Evolutionary conservation across 2,797 vertebrate species (phyloP).

Genomic region (Jordanella pulchra): DNA sequence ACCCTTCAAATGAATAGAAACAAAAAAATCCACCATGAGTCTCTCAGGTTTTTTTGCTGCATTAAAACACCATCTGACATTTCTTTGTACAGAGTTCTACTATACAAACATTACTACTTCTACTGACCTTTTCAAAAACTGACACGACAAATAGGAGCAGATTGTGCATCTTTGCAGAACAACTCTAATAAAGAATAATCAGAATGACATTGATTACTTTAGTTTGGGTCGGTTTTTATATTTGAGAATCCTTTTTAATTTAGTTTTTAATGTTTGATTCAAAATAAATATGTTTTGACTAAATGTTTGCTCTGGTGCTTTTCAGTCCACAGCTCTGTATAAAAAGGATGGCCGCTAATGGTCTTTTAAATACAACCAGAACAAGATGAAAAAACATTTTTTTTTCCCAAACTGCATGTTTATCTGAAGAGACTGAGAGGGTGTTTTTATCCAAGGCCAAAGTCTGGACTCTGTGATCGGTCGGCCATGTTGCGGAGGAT

Average conservation of each 20-base stretch:
- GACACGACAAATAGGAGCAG: background rate
- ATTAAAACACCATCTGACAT: no score
- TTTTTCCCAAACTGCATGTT: slow-evolving; percentile 50
- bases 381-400: slow-evolving; percentile 39
- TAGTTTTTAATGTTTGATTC: background rate
- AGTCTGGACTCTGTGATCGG: slow-evolving; percentile 64
- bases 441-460: slow-evolving; percentile 57
- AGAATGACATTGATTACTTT: background rate
- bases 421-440: slow-evolving; percentile 55
- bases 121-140: background rate
- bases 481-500: slow-evolving; percentile 65
- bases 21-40: no score
- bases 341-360: slow-evolving; percentile 15
- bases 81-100: no score
- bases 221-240: background rate
- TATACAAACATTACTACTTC: no score
- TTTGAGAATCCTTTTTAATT: background rate
- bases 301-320: slow-evolving; percentile 1
- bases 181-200: background rate
- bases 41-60: no score
- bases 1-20: no score
- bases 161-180: background rate
- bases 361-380: slow-evolving; percentile 44
- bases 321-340: background rate
- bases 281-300: background rate